Evolutionary conservation across 1,140 invertebrate species (phyloP).

Genomic region (Tetramorium parvispinum): DNA sequence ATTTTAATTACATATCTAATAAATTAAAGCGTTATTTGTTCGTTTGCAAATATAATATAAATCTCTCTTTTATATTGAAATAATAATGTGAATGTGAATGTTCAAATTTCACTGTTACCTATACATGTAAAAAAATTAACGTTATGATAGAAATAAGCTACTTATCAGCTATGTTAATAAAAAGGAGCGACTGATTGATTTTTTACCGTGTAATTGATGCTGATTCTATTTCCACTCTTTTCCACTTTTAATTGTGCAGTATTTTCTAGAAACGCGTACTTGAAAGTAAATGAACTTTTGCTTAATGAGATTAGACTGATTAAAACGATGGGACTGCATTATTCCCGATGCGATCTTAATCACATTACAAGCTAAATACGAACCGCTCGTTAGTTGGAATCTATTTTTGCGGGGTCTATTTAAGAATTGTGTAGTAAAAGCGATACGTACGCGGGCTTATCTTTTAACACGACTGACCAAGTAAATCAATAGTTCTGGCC

Average conservation of each 20-base stretch:
- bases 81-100: not conserved
- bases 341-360: conserved; percentile 47
- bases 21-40: not conserved
- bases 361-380: conserved; percentile 6
- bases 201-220: not conserved
- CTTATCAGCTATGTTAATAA: not conserved
- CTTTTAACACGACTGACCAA: conserved; percentile 69
- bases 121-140: not conserved
- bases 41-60: not conserved
- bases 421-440: conserved; percentile 51
- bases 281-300: conserved; percentile 6
- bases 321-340: conserved; percentile 2
- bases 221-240: not conserved
- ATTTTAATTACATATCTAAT: not conserved
- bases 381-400: conserved; percentile 1
- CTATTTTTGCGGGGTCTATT: conserved; percentile 40
- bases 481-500: conserved; percentile 64
- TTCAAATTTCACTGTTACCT: not conserved
- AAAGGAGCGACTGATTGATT: not conserved
- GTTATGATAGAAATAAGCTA: not conserved
- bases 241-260: not conserved
- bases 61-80: not conserved
- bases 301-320: conserved; percentile 9
- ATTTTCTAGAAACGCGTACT: not conserved
- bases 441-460: conserved; percentile 58